Evolutionary conservation across 2,888 invertebrate species (phyloP).

Genomic region (Zootermopsis nevadensis): DNA sequence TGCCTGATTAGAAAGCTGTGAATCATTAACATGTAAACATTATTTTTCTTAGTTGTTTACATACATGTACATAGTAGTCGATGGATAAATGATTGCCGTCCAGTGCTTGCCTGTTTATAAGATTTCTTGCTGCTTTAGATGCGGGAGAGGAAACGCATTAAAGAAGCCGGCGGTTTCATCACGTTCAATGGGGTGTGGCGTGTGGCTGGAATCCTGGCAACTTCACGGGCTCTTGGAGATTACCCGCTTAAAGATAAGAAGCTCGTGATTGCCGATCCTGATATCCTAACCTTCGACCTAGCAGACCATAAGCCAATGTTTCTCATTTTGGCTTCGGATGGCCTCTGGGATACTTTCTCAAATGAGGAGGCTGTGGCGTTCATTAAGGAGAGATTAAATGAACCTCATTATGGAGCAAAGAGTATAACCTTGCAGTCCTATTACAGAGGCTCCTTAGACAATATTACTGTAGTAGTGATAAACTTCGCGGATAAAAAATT

Average conservation of each 20-base stretch:
- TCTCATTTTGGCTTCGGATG: conserved; percentile 93
- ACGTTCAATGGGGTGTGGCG: conserved; percentile 97
- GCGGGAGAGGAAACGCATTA: conserved; percentile 90
- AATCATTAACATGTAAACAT: no score
- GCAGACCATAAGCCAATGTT: conserved; percentile 87
- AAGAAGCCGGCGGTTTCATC: conserved; percentile 95
- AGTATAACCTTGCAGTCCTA: conserved; percentile 91
- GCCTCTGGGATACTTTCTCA: conserved; percentile 95
- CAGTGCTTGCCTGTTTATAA: no score
- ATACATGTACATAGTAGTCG: no score
- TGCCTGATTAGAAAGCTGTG: no score
- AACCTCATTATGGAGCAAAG: conserved; percentile 91
- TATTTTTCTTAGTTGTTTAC: no score
- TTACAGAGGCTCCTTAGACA: conserved; percentile 92
- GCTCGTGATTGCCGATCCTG: conserved; percentile 94
- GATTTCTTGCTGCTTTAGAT: conserved; percentile 67
- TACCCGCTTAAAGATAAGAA: conserved; percentile 94
- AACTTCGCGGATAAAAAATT: conserved; percentile 51
- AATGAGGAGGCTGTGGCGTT: conserved; percentile 95
- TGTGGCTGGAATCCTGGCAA: conserved; percentile 94
- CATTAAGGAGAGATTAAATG: conserved; percentile 85
- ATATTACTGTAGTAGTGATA: conserved; percentile 89
- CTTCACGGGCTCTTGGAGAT: conserved; percentile 94
- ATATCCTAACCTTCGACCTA: conserved; percentile 91
- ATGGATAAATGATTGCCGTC: no score